These are phyloP conservation scores for Cervus canadensis DNA, from an alignment of 2,113 vertebrate genomes.

Conservation along the genomic window DNA sequence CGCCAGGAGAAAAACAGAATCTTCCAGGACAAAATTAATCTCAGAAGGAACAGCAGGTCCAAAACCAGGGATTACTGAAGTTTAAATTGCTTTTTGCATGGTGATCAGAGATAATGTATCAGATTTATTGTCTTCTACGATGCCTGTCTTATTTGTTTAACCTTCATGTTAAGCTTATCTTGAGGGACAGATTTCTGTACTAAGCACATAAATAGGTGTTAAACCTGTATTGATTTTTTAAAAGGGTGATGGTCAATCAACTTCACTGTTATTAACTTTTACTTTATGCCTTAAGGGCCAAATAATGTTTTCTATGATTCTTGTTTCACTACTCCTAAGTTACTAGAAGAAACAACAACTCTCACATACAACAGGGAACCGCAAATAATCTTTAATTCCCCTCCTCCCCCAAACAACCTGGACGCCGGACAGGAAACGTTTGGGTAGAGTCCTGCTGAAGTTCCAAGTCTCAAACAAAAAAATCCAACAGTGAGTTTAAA, in stretches of 20 bases:
- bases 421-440: conserved; percentile 30
- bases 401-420: neutral
- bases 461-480: conserved; percentile 24
- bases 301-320: neutral
- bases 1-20: conserved; percentile 54
- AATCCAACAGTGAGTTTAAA: neutral
- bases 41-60: neutral
- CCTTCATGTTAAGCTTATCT: conserved; percentile 32
- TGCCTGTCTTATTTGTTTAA: conserved; percentile 35
- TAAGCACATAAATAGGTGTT: conserved; percentile 37
- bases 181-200: conserved; percentile 2
- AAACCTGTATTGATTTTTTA: conserved; percentile 45
- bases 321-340: neutral
- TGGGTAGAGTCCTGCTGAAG: neutral
- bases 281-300: neutral
- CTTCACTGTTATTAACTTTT: conserved; percentile 33
- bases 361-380: neutral
- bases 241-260: conserved; percentile 2
- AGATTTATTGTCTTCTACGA: conserved; percentile 21
- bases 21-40: conserved; percentile 27
- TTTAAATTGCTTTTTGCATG: conserved; percentile 32
- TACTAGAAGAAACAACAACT: neutral
- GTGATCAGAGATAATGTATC: conserved; percentile 13
- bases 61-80: neutral
- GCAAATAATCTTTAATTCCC: conserved; percentile 16